Conservation (phyloP, 1,140 invertebrate species). For the Caenorhabditis remanei region DNA sequence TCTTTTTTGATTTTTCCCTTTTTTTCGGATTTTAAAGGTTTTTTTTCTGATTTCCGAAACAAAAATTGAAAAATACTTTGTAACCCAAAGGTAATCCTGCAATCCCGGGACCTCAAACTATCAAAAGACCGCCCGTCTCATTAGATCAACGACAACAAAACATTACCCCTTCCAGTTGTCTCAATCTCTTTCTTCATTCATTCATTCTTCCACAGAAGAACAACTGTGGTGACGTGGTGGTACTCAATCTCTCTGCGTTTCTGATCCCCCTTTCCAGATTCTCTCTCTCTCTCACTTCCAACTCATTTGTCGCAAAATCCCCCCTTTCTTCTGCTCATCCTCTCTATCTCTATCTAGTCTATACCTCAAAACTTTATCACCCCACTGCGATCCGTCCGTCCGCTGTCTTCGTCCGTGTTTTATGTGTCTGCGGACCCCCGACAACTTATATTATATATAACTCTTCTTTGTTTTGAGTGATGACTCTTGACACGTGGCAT, state of each 20-base stretch:
- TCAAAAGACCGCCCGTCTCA: slow-evolving; percentile 30
- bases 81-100: too few species aligned
- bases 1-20: neutral
- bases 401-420: neutral
- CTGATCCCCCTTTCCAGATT: neutral
- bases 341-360: neutral
- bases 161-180: neutral
- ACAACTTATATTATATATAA: neutral
- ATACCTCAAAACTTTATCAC: slow-evolving; percentile 35
- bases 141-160: neutral
- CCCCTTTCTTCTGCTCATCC: neutral
- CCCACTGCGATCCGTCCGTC: neutral
- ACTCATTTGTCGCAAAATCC: slow-evolving; percentile 38
- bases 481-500: slow-evolving; percentile 15
- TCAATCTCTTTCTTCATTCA: neutral
- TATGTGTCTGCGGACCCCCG: slow-evolving; percentile 8
- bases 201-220: neutral
- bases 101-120: too few species aligned
- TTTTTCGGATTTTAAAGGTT: neutral
- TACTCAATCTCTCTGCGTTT: neutral
- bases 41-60: too few species aligned
- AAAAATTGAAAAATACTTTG: too few species aligned
- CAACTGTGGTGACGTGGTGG: slow-evolving; percentile 32
- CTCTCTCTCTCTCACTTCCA: neutral
- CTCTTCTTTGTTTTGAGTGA: neutral